phyloP scores from a whole-genome alignment of 2,797 vertebrate species.

The Pseudochirops cupreus region DNA sequence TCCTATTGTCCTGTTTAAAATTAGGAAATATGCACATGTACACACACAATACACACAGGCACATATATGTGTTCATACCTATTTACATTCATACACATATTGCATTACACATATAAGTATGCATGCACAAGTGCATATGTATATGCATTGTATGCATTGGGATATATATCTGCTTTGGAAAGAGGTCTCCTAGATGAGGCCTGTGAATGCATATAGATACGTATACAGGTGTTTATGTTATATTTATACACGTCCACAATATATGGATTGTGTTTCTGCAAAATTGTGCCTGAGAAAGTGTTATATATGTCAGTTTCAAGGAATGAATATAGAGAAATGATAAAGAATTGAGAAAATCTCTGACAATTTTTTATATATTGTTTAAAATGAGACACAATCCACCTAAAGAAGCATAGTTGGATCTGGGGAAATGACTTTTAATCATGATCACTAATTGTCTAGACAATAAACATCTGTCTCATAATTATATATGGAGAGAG shows the following conservation, averaged over 20 bases:
- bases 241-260: no score
- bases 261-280: not conserved
- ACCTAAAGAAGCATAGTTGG: not conserved
- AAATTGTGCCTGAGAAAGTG: not conserved
- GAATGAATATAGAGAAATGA: not conserved
- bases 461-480: constrained; percentile 73
- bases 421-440: constrained; percentile 39
- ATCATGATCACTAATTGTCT: constrained; percentile 51
- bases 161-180: not conserved
- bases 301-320: not conserved
- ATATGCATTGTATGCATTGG: not conserved
- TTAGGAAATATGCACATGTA: not conserved
- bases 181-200: not conserved
- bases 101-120: not conserved
- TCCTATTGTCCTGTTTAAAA: not conserved
- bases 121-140: not conserved
- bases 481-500: not conserved
- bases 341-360: not conserved
- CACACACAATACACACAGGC: not conserved
- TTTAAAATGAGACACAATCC: not conserved
- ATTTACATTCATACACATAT: not conserved
- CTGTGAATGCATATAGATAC: not conserved
- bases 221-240: no score
- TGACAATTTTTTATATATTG: constrained; percentile 23
- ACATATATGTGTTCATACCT: no score